A percentile compares a stretch with the other conserved stretches of the same genome.
Evolutionary conservation across 2,113 vertebrate species (phyloP).

Genomic region (Atrichornis clamosus): DNA sequence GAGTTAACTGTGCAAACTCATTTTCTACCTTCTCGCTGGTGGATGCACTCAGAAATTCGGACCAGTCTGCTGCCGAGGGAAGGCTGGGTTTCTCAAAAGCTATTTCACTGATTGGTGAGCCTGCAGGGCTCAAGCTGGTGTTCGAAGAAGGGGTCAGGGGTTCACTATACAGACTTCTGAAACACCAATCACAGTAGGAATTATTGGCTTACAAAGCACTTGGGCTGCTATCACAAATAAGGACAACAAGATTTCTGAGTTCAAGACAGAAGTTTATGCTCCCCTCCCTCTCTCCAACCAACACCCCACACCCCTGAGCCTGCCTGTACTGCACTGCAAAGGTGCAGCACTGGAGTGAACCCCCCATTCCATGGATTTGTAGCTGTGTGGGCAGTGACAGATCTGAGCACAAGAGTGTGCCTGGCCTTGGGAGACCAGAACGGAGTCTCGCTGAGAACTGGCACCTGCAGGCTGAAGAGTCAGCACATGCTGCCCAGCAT

Average conservation of each 20-base stretch:
- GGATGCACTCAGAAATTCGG: constrained; percentile 93
- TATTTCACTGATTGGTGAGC: constrained; percentile 84
- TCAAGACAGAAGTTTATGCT: neutral
- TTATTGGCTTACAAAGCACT: neutral
- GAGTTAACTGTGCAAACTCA: constrained; percentile 95
- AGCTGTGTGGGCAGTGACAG: neutral
- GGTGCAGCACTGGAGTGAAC: neutral
- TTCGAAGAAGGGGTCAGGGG: constrained; percentile 90
- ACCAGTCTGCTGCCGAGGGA: constrained; percentile 94
- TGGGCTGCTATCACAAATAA: neutral
- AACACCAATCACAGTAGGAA: constrained; percentile 40
- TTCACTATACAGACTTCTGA: constrained; percentile 89
- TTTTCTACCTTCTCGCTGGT: constrained; percentile 94
- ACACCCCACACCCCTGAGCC: neutral
- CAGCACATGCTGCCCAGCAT: neutral
- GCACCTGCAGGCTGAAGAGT: neutral
- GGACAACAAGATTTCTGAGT: neutral
- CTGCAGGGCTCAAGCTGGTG: constrained; percentile 89
- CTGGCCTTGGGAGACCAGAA: neutral
- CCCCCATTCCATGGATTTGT: neutral
- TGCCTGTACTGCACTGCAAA: neutral
- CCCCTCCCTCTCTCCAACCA: neutral
- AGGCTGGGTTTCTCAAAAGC: constrained; percentile 87
- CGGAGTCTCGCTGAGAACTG: neutral
- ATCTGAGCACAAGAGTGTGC: neutral